Conservation (phyloP, 2,113 vertebrate genomes). For the Globicephala melas region DNA sequence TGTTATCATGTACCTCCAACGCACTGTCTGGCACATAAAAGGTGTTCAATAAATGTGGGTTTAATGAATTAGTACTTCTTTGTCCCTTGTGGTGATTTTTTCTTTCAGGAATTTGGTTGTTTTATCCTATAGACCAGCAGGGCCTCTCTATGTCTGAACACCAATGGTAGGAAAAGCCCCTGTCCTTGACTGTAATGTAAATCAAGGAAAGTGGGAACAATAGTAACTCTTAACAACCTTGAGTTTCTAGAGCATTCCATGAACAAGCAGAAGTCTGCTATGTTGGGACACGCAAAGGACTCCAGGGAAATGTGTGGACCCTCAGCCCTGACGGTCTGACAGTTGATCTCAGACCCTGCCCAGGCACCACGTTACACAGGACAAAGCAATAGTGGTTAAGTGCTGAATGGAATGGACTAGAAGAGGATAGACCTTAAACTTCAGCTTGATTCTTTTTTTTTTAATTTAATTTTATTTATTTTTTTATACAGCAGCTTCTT, state of each 20-base stretch:
- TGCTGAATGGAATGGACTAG: background rate
- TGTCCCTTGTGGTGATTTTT: background rate
- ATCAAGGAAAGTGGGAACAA: background rate
- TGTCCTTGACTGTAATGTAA: background rate
- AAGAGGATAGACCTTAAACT: background rate
- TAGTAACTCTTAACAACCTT: background rate
- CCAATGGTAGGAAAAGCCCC: background rate
- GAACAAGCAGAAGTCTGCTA: background rate
- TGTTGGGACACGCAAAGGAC: background rate
- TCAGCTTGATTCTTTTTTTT: background rate
- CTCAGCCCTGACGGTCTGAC: background rate
- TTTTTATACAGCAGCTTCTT: too few relatives aligned
- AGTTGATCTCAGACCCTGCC: background rate
- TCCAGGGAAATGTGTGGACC: background rate
- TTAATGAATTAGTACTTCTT: background rate
- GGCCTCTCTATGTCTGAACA: background rate
- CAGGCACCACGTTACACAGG: background rate
- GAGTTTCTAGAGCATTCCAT: background rate
- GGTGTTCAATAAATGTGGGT: background rate
- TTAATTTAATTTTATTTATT: too few relatives aligned
- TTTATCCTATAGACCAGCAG: background rate
- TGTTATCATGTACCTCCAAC: background rate
- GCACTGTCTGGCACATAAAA: background rate
- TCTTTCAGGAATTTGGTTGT: background rate
- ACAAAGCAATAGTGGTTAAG: background rate